Conservation (phyloP, 2,888 invertebrate genomes). For the Amiota communis region DNA sequence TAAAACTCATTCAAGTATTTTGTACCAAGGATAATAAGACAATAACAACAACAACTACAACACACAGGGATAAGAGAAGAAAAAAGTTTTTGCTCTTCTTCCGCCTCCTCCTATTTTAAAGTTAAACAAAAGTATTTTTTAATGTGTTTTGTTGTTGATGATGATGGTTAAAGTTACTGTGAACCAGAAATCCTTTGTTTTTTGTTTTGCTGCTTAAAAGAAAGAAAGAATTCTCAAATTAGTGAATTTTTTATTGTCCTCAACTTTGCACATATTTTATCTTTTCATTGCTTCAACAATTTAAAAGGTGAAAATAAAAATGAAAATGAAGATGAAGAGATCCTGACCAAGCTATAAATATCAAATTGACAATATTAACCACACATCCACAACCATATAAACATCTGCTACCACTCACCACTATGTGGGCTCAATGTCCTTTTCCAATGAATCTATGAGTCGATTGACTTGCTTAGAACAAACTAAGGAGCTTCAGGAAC, state of each 20-base stretch:
- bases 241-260: conserved; percentile 16
- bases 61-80: conserved; percentile 42
- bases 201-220: conserved; percentile 56
- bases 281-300: background rate
- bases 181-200: conserved; percentile 23
- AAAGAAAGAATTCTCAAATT: conserved; percentile 40
- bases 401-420: conserved; percentile 14
- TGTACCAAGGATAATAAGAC: conserved; percentile 68
- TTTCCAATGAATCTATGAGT: conserved; percentile 46
- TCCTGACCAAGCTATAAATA: conserved; percentile 52
- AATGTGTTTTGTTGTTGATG: conserved; percentile 24
- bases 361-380: conserved; percentile 62
- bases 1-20: conserved; percentile 55
- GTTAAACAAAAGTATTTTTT: conserved; percentile 66
- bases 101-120: conserved; percentile 43
- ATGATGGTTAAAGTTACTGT: background rate
- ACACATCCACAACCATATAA: conserved; percentile 40
- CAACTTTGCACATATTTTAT: background rate
- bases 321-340: conserved; percentile 13
- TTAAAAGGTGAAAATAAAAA: background rate
- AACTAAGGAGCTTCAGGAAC: background rate
- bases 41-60: background rate
- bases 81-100: conserved; percentile 67
- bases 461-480: background rate
- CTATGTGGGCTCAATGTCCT: background rate